Conservation (phyloP, 1,140 invertebrate species). For the Prorops nasuta region DNA sequence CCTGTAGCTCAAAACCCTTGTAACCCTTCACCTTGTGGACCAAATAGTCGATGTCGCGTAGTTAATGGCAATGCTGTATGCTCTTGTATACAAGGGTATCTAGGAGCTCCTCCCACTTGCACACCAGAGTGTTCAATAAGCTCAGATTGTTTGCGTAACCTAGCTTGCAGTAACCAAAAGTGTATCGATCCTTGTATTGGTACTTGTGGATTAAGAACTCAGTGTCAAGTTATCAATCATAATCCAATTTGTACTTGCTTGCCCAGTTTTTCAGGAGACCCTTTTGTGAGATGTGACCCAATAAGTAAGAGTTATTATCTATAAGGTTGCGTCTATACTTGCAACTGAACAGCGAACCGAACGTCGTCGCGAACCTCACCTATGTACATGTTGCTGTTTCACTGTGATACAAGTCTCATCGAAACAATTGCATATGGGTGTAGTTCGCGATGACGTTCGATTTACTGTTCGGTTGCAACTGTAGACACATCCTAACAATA, state of each 20-base stretch:
- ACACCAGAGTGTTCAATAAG: slow-evolving; percentile 61
- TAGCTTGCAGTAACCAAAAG: slow-evolving; percentile 68
- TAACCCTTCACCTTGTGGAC: slow-evolving; percentile 52
- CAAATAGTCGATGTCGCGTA: slow-evolving; percentile 38
- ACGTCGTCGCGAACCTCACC: neutral
- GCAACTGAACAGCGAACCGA: too few species aligned
- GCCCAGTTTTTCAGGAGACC: slow-evolving; percentile 69
- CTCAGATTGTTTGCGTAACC: slow-evolving; percentile 64
- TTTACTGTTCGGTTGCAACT: too few species aligned
- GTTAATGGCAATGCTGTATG: slow-evolving; percentile 40
- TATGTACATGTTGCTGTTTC: neutral
- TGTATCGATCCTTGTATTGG: slow-evolving; percentile 70
- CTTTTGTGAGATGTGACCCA: slow-evolving; percentile 64
- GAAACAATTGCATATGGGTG: too few species aligned
- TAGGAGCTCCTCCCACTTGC: slow-evolving; percentile 47
- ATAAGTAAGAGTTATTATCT: slow-evolving; percentile 53
- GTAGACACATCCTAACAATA: too few species aligned
- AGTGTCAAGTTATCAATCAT: too few species aligned
- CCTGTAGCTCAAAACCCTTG: too few species aligned
- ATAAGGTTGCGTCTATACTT: too few species aligned
- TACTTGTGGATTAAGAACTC: slow-evolving; percentile 66
- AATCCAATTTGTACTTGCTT: slow-evolving; percentile 75
- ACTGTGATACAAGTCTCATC: too few species aligned
- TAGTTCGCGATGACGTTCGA: too few species aligned
- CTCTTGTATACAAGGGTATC: slow-evolving; percentile 41